Evolutionary conservation across 2,113 vertebrate species (phyloP).

Genomic region (Macaca fascicularis): T2T-MFA8v1.1 NC_088376.1:177370001-177370500

Average conservation of each 20-base stretch:
- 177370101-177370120: background rate
- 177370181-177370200: background rate
- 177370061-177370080: background rate
- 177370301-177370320: background rate
- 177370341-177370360: background rate
- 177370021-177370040: background rate
- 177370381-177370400: background rate
- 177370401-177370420: background rate
- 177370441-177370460: constrained; percentile 13
- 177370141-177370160: background rate
- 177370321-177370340: constrained; percentile 53
- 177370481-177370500: background rate
- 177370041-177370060: background rate
- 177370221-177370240: background rate
- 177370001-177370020: too few species aligned
- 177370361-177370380: constrained; percentile 11
- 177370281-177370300: background rate
- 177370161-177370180: background rate
- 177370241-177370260: background rate
- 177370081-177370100: background rate
- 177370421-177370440: background rate
- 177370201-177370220: background rate
- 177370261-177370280: constrained; percentile 13
- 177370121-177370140: background rate
- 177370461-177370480: background rate